Percentiles rank a stretch among this genome's conserved stretches.
These are phyloP conservation scores for Hydractinia symbiolongicarpus DNA, from an alignment of 30 jellyfish, hydroid and myxozoan genomes.

Conservation along the genomic window DNA sequence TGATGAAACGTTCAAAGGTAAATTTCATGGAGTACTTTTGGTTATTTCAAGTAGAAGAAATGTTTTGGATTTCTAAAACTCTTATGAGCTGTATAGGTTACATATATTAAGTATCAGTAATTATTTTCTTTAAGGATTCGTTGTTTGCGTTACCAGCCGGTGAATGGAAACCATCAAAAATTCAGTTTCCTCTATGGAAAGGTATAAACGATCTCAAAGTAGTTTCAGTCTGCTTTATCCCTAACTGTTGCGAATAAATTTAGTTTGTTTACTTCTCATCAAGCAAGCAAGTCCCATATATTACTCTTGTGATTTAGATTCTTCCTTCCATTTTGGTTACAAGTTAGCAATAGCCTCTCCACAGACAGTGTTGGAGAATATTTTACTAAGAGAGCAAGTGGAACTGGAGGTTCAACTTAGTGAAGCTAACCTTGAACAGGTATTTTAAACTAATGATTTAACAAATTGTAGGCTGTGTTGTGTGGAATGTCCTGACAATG, in stretches of 20 bases:
- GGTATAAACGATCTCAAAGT: conserved; percentile 21
- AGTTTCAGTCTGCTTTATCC: neutral
- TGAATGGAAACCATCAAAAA: neutral
- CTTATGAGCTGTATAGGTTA: too few species aligned
- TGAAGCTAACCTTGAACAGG: conserved; percentile 64
- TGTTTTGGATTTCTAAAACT: neutral
- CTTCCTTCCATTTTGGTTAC: conserved; percentile 9
- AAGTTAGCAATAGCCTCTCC: conserved; percentile 55
- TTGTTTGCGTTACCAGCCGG: conserved; percentile 7
- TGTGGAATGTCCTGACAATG: too few species aligned
- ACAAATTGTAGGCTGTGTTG: too few species aligned
- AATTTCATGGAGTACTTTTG: neutral
- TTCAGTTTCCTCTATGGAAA: conserved; percentile 43
- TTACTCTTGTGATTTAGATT: too few species aligned
- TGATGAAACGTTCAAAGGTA: conserved; percentile 84
- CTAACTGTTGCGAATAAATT: neutral
- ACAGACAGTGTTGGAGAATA: conserved; percentile 44
- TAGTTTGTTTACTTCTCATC: neutral
- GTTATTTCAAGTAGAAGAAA: neutral
- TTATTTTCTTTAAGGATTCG: neutral
- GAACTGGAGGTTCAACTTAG: conserved; percentile 51
- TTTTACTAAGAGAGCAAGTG: conserved; percentile 42
- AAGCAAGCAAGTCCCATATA: too few species aligned
- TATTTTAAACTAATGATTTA: neutral
- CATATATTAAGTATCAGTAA: neutral